Evolutionary conservation across 2,888 invertebrate species (phyloP).

Genomic region (Spodoptera exigua): DNA sequence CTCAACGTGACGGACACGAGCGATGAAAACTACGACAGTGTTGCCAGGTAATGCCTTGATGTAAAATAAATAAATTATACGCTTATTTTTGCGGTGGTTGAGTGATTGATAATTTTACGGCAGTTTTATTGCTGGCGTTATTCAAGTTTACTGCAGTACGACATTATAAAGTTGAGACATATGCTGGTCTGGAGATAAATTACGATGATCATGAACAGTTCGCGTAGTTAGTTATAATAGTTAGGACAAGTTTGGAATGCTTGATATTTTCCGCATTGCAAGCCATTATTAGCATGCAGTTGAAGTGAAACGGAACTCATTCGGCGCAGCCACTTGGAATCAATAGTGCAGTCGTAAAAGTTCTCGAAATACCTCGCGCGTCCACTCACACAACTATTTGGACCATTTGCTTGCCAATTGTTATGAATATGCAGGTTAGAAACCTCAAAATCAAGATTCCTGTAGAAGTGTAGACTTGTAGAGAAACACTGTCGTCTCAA

Average conservation of each 20-base stretch:
- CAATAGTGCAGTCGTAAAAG: slow-evolving; percentile 71
- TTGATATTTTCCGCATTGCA: slow-evolving; percentile 47
- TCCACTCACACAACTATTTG: slow-evolving; percentile 38
- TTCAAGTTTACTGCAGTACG: slow-evolving; percentile 26
- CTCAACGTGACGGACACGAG: slow-evolving; percentile 44
- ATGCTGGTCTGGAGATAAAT: background rate
- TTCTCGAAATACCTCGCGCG: slow-evolving; percentile 62
- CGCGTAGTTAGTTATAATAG: too few species aligned
- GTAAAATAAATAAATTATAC: slow-evolving; percentile 35
- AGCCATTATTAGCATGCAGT: slow-evolving; percentile 34
- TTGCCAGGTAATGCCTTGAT: slow-evolving; percentile 36
- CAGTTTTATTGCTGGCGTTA: slow-evolving; percentile 22
- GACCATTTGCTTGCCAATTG: slow-evolving; percentile 46
- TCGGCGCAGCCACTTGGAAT: slow-evolving; percentile 66
- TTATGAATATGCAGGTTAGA: slow-evolving; percentile 12
- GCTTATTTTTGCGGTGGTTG: slow-evolving; percentile 17
- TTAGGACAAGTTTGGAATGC: slow-evolving; percentile 1
- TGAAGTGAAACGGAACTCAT: slow-evolving; percentile 62
- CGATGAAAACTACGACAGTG: slow-evolving; percentile 28
- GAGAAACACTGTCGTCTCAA: too few species aligned
- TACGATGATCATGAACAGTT: background rate
- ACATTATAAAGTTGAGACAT: slow-evolving; percentile 4
- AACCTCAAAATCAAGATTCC: too few species aligned
- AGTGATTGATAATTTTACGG: slow-evolving; percentile 39
- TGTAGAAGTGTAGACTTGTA: too few species aligned